These are phyloP conservation scores for Eumaeus atala DNA, from an alignment of 1,140 invertebrate species.

Conservation along the genomic window DNA sequence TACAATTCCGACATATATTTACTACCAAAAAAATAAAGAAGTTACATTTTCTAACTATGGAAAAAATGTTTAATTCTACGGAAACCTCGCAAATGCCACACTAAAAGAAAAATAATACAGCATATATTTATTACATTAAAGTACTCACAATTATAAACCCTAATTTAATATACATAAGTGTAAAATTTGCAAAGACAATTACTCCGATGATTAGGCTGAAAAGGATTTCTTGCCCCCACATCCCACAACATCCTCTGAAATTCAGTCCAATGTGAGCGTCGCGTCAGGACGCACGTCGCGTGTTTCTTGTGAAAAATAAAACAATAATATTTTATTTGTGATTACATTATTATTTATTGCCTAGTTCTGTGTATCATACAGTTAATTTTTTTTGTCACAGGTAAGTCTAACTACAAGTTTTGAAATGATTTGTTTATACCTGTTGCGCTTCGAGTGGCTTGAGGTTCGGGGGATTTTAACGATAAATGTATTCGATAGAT, in stretches of 20 bases:
- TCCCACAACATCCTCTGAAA: conserved; percentile 25
- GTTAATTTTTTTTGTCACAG: background rate
- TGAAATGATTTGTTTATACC: background rate
- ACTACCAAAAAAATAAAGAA: too few relatives aligned
- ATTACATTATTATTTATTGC: background rate
- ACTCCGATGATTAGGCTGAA: conserved; percentile 19
- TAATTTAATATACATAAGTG: conserved; percentile 10
- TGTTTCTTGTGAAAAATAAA: conserved; percentile 4
- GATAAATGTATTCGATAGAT: too few relatives aligned
- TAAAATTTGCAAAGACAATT: conserved; percentile 17
- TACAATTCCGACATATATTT: too few relatives aligned
- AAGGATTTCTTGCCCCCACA: conserved; percentile 25
- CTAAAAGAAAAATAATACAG: background rate
- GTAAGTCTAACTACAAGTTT: background rate
- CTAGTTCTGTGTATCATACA: background rate
- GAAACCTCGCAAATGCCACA: background rate
- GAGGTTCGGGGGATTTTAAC: background rate
- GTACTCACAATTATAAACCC: conserved; percentile 10
- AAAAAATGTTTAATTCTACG: too few relatives aligned
- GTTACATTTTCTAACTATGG: too few relatives aligned
- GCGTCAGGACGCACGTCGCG: conserved; percentile 20
- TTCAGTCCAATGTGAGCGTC: conserved; percentile 22
- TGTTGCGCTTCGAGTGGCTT: background rate
- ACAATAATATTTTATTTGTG: background rate
- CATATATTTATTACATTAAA: background rate